Evolutionary conservation across 2,797 vertebrate genomes (phyloP).

Genomic region (Chaunax sp.): DNA sequence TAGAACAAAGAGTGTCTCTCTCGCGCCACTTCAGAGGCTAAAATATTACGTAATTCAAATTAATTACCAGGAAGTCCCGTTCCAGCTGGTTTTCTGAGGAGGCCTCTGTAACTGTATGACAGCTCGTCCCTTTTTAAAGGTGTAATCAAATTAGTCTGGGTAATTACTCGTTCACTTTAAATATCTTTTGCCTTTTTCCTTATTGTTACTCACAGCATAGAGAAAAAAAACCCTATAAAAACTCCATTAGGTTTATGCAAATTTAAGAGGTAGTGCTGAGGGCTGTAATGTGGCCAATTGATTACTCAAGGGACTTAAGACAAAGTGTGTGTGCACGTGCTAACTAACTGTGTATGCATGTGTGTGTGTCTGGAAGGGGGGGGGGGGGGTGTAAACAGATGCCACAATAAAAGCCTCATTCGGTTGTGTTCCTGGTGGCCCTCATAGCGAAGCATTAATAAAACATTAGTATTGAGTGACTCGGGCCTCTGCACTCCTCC

Average conservation of each 20-base stretch:
- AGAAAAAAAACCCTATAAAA: slow-evolving; percentile 81
- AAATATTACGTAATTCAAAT: slow-evolving; percentile 72
- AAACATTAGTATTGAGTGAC: slow-evolving; percentile 86
- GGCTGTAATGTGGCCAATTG: slow-evolving; percentile 73
- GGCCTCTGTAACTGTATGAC: slow-evolving; percentile 67
- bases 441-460: slow-evolving; percentile 85
- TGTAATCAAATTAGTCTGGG: slow-evolving; percentile 80
- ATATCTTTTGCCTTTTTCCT: slow-evolving; percentile 57
- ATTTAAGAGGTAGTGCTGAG: slow-evolving; percentile 65
- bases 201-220: slow-evolving; percentile 61
- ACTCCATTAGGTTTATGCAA: slow-evolving; percentile 84
- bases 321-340: slow-evolving; percentile 68
- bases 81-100: slow-evolving; percentile 66
- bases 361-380: slow-evolving; percentile 23
- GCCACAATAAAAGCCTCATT: slow-evolving; percentile 83
- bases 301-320: slow-evolving; percentile 77
- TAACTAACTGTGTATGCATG: slow-evolving; percentile 48
- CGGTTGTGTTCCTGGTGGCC: slow-evolving; percentile 77
- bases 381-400: slow-evolving; percentile 76
- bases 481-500: slow-evolving; percentile 66
- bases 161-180: slow-evolving; percentile 77
- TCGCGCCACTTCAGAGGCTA: slow-evolving; percentile 41
- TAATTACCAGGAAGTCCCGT: slow-evolving; percentile 63
- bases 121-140: slow-evolving; percentile 67
- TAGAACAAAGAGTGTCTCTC: slow-evolving; percentile 58